These are phyloP conservation scores for Alethe diademata DNA, from an alignment of 2,113 vertebrate genomes.

Conservation along the genomic window DNA sequence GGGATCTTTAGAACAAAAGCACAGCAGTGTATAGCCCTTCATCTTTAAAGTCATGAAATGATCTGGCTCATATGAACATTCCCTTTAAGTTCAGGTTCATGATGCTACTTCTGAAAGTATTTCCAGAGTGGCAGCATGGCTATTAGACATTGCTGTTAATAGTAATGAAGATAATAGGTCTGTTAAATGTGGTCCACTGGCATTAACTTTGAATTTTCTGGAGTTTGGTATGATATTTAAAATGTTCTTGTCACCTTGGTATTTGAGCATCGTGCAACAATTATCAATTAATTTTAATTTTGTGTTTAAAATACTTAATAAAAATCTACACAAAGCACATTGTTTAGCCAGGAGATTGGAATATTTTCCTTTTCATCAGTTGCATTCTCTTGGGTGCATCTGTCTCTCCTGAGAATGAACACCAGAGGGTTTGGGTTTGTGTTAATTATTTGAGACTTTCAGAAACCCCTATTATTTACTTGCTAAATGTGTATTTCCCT, in stretches of 20 bases:
- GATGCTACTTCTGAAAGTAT: not conserved
- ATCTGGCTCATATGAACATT: not conserved
- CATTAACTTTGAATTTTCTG: not conserved
- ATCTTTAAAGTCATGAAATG: not conserved
- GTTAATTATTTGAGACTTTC: slow-evolving; percentile 59
- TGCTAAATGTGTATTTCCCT: slow-evolving; percentile 50
- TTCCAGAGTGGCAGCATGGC: not conserved
- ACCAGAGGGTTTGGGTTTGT: slow-evolving; percentile 56
- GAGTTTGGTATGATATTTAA: not conserved
- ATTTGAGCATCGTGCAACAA: not conserved
- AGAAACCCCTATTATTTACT: slow-evolving; percentile 56
- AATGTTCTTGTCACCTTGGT: not conserved
- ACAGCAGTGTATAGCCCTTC: not conserved
- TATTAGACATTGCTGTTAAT: not conserved
- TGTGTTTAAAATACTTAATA: not conserved
- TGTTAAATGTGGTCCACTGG: not conserved
- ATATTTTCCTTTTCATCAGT: slow-evolving; percentile 36
- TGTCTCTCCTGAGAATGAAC: slow-evolving; percentile 57
- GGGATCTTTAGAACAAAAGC: not conserved
- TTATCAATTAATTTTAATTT: slow-evolving; percentile 2
- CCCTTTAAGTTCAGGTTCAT: not conserved
- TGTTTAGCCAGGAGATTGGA: slow-evolving; percentile 48
- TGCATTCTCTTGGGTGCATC: slow-evolving; percentile 49
- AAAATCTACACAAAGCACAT: slow-evolving; percentile 43
- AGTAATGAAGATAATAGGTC: not conserved